Evolutionary conservation across 53 echinoderm and acorn worm genomes (phyloP).

Genomic region (Stichopus horrens): DNA sequence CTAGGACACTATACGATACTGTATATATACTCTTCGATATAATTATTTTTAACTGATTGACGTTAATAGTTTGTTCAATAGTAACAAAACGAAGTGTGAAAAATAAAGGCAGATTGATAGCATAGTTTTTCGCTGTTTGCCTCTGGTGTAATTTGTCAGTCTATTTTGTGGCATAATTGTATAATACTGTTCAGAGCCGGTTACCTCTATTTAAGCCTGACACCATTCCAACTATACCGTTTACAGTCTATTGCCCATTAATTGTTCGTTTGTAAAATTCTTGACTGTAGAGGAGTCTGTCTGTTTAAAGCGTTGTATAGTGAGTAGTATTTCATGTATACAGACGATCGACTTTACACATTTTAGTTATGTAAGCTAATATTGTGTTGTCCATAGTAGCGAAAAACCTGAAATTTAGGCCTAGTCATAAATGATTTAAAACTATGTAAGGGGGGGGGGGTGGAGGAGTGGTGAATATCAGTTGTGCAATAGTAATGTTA

Average conservation of each 20-base stretch:
- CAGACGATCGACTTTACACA: too few relatives aligned
- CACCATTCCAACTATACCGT: slow-evolving; percentile 20
- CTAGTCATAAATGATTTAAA: too few relatives aligned
- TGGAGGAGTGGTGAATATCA: too few relatives aligned
- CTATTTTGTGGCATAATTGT: slow-evolving; percentile 32
- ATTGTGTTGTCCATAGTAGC: too few relatives aligned
- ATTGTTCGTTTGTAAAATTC: slow-evolving; percentile 30
- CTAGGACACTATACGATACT: too few relatives aligned
- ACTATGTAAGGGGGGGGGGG: too few relatives aligned
- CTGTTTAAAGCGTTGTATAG: not conserved
- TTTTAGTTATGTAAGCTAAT: too few relatives aligned
- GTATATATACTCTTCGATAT: too few relatives aligned
- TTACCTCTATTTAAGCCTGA: not conserved
- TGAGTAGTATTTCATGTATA: not conserved
- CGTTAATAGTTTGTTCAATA: too few relatives aligned
- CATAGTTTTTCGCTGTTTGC: not conserved
- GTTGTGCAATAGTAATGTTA: too few relatives aligned
- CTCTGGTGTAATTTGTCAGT: slow-evolving; percentile 32
- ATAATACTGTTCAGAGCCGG: slow-evolving; percentile 7
- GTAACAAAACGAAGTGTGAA: not conserved
- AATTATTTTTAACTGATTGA: too few relatives aligned
- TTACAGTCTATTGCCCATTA: slow-evolving; percentile 34
- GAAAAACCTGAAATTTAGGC: too few relatives aligned
- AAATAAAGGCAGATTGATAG: slow-evolving; percentile 37
- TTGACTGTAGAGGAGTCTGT: slow-evolving; percentile 1